Base-by-base conservation (phyloP, 2,797 vertebrate genomes). In the Macropus fuliginosus region DNA sequence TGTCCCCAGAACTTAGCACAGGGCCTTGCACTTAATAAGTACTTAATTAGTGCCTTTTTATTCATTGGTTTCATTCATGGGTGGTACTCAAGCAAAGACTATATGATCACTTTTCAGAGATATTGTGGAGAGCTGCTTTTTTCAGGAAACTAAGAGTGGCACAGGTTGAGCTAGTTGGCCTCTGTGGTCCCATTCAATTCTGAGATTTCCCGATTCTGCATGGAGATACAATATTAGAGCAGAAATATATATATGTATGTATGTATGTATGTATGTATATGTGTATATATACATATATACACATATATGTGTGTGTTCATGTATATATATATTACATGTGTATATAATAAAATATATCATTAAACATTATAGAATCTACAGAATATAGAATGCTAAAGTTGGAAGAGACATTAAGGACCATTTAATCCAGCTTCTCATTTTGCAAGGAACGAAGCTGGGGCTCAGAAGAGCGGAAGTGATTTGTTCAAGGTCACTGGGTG, bases 371-470 rank as follows among this genome's bases (percentile, higher is more conserved):
- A 52, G 6, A 52, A 52, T 52, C 6, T 52, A 52, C 1, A 46
- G 34, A 46, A 4, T 4, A 6, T 10, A 46, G 74, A 46, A 81
- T 5, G 3, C 21, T 24, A 81, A 46, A 46, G 74, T 11, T 81
- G 21, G 21, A 81, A 81, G 21, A 46, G 40, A 21, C 0, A 8
- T 24, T 40, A 81, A 24, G 8, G 66, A 46, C n/a, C 18, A 21
- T 74, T 16, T 74, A 40, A 40, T 74, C 16, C 74, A 46, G n/a
- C 21, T 40, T 10, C 52, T 52, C 91, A 92, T 59, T 54, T 95
- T 56, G 59, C 92, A 93, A 10, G 93, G 54, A 50, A 92, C 81
- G 59, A 94, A 87, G 29, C 62, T 50, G n/a, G 81, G 91, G 13
- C 10, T 91, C n/a, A 10, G 0, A 2, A 2, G 74, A 62, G 18